A percentile compares a stretch with the other conserved stretches of the same genome.
Conservation (phyloP, 2,797 vertebrate species). For the Echiichthys vipera region DNA sequence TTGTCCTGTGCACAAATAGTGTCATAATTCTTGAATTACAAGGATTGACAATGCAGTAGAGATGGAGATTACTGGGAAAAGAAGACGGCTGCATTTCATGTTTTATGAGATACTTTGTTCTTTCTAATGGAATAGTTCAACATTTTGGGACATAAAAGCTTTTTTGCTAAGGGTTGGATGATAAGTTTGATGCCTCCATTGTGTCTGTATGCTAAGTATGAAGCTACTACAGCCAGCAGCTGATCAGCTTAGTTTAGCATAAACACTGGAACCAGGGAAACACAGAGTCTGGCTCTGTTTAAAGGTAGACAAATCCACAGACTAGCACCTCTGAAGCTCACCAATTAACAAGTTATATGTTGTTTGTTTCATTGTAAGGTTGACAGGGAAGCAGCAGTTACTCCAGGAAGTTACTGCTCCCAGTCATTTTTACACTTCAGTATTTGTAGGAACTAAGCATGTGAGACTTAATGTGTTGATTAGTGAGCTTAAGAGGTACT, state of each 20-base stretch:
- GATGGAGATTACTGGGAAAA: conserved; percentile 8
- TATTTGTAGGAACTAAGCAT: background rate
- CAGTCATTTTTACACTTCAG: background rate
- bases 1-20: conserved; percentile 8
- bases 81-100: background rate
- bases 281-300: background rate
- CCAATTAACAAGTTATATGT: background rate
- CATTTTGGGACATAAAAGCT: background rate
- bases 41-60: background rate
- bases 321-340: background rate
- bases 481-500: background rate
- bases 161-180: background rate
- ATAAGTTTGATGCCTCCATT: background rate
- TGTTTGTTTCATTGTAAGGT: conserved; percentile 18
- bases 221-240: background rate
- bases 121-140: conserved; percentile 4
- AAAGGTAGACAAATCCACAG: background rate
- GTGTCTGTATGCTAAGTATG: background rate
- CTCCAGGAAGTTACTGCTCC: background rate
- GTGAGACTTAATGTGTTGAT: background rate
- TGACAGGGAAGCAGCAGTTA: conserved; percentile 6
- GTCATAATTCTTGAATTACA: conserved; percentile 23
- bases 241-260: background rate
- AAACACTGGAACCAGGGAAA: background rate
- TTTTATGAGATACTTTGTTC: background rate